Conservation (phyloP, 2,888 invertebrate genomes). For the Mactromeris polynyma region DNA sequence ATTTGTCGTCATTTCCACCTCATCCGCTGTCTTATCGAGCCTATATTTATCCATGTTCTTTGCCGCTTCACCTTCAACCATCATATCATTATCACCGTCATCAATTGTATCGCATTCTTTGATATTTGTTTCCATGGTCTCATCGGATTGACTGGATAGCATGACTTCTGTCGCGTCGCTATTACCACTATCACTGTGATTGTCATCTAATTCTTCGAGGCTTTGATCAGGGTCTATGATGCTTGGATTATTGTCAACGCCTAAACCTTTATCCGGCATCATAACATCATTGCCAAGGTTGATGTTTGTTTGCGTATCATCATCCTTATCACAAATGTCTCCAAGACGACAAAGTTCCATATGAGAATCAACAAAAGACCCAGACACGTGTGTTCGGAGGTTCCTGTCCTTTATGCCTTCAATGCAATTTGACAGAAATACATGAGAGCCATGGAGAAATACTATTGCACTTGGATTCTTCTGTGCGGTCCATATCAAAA, state of each 20-base stretch:
- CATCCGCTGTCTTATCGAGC: neutral
- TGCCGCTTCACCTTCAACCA: neutral
- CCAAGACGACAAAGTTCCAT: neutral
- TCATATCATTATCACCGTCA: neutral
- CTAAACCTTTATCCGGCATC: neutral
- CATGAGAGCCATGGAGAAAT: neutral
- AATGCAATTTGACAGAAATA: neutral
- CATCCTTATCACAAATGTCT: neutral
- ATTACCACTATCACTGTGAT: neutral
- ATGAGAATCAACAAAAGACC: neutral
- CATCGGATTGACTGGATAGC: neutral
- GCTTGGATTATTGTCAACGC: neutral
- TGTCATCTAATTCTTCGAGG: neutral
- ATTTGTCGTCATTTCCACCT: neutral
- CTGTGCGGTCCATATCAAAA: neutral
- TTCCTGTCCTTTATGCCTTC: neutral
- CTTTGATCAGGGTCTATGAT: neutral
- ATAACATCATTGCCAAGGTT: neutral
- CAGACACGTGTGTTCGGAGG: neutral
- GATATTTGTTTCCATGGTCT: neutral
- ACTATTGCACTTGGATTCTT: neutral
- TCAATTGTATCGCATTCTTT: neutral
- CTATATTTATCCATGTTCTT: neutral
- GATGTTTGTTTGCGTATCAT: neutral
- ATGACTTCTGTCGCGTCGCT: neutral